phyloP scores from a whole-genome alignment of 2,888 invertebrate species.

The Nemapogon koenigi region DNA sequence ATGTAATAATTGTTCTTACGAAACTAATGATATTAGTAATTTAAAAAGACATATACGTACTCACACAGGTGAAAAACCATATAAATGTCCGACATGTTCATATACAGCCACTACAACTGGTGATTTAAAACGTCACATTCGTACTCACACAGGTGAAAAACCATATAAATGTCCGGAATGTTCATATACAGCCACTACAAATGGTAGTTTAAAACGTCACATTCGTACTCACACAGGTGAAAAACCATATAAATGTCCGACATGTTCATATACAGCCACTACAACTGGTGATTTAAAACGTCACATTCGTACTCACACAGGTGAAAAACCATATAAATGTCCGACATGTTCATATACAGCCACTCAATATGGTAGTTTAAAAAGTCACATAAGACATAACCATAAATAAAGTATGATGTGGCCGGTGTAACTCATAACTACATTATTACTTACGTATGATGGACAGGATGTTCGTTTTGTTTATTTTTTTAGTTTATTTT shows the following conservation, averaged over 20 bases:
- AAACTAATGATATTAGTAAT: constrained; percentile 2
- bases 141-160: constrained; percentile 5
- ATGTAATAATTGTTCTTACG: constrained; percentile 10
- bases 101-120: background rate
- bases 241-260: background rate
- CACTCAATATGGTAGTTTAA: constrained; percentile 5
- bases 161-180: constrained; percentile 3
- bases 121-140: constrained; percentile 9
- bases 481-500: no score
- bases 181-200: background rate
- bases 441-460: no score
- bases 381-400: constrained; percentile 9
- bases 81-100: constrained; percentile 7
- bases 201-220: background rate
- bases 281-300: background rate
- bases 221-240: background rate
- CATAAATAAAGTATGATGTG: no score
- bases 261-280: background rate
- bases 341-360: constrained; percentile 5
- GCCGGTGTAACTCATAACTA: no score
- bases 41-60: constrained; percentile 6
- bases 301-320: constrained; percentile 10
- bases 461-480: no score
- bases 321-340: constrained; percentile 11
- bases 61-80: constrained; percentile 12